Evolutionary conservation across 2,888 invertebrate genomes (phyloP).

Genomic region (Asteroscopus sphinx): DNA sequence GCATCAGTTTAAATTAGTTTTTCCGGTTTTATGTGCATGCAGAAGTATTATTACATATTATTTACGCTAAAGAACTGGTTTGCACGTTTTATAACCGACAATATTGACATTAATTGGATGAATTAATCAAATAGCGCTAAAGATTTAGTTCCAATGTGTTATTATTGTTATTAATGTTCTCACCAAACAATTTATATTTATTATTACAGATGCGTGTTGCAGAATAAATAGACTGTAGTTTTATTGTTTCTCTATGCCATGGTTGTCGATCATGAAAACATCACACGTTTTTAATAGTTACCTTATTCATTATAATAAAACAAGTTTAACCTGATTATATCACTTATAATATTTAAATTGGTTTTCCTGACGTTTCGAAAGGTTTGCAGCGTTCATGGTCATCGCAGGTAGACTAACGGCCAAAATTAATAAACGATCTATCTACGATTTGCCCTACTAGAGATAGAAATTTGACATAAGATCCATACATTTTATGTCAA

Average conservation of each 20-base stretch:
- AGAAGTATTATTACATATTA: constrained; percentile 21
- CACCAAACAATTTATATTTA: constrained; percentile 14
- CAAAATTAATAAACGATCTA: too few species aligned
- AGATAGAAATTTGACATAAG: too few species aligned
- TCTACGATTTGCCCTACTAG: too few species aligned
- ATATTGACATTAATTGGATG: constrained; percentile 41
- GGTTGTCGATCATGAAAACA: constrained; percentile 1
- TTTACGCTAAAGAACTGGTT: constrained; percentile 32
- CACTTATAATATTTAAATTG: too few species aligned
- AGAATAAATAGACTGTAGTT: constrained; percentile 20
- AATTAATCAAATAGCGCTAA: constrained; percentile 21
- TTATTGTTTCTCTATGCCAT: constrained; percentile 2
- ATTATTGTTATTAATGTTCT: constrained; percentile 23
- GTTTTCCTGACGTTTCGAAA: too few species aligned
- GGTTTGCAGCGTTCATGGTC: too few species aligned
- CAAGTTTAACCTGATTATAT: too few species aligned
- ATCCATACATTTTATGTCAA: too few species aligned
- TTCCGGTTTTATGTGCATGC: constrained; percentile 3
- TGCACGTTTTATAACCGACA: constrained; percentile 34
- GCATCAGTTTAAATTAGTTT: constrained; percentile 14
- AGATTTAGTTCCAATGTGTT: constrained; percentile 17
- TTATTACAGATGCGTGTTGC: constrained; percentile 6
- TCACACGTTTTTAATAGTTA: constrained; percentile 24
- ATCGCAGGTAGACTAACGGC: too few species aligned
- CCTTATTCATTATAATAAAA: too few species aligned